Percentiles rank a stretch among this genome's conserved stretches.
Evolutionary conservation across 2,888 invertebrate species (phyloP).

Genomic region (Erebia palarica): DNA sequence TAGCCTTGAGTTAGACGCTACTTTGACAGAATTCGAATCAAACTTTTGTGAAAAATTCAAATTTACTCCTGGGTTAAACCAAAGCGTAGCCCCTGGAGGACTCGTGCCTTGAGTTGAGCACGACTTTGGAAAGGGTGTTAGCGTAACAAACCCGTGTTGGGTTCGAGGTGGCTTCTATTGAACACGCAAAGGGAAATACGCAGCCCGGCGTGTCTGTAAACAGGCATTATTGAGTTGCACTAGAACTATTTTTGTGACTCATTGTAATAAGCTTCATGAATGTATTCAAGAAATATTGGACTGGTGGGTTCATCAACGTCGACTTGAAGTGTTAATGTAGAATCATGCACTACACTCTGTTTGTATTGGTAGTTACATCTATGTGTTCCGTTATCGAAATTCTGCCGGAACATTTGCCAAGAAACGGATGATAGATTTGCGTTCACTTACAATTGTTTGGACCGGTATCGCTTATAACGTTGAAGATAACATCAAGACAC

Average conservation of each 20-base stretch:
- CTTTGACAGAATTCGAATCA: too few relatives aligned
- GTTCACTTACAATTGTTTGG: conserved; percentile 38
- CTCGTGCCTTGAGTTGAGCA: too few relatives aligned
- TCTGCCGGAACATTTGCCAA: conserved; percentile 51
- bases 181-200: too few relatives aligned
- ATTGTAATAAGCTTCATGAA: neutral
- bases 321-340: conserved; percentile 4
- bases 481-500: conserved; percentile 15
- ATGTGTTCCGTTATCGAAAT: conserved; percentile 49
- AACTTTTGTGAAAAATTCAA: too few relatives aligned
- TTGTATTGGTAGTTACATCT: conserved; percentile 49
- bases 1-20: too few relatives aligned
- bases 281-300: conserved; percentile 5
- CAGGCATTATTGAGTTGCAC: conserved; percentile 1
- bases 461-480: conserved; percentile 17
- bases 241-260: conserved; percentile 1
- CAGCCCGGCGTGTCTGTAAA: too few relatives aligned
- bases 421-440: conserved; percentile 44
- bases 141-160: too few relatives aligned
- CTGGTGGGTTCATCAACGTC: neutral
- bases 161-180: too few relatives aligned
- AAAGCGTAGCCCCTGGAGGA: too few relatives aligned
- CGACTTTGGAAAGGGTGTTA: too few relatives aligned
- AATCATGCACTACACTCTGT: neutral
- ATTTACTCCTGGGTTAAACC: too few relatives aligned